Conservation (phyloP, 2,797 vertebrate genomes). For the Rhynchonycteris naso region DNA sequence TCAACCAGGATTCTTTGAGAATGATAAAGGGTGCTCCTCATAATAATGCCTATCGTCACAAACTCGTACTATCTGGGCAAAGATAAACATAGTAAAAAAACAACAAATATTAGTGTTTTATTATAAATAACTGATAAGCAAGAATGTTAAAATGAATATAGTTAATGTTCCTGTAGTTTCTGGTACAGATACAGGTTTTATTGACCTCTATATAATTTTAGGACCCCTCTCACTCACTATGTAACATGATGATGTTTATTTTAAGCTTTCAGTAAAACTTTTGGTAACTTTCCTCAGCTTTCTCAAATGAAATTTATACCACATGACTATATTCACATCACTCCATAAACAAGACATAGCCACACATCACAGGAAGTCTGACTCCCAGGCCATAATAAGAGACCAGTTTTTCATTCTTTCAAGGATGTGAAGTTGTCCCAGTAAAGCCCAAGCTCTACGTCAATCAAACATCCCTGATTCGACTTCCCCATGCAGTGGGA, state of each 20-base stretch:
- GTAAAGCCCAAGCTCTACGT: too few relatives aligned
- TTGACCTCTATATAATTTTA: not conserved
- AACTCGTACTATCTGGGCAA: not conserved
- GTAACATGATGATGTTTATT: not conserved
- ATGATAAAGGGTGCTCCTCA: not conserved
- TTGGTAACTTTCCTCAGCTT: not conserved
- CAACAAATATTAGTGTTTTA: not conserved
- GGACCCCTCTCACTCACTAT: not conserved
- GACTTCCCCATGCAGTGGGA: too few relatives aligned
- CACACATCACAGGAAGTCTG: not conserved
- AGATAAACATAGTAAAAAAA: not conserved
- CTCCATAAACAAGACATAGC: not conserved
- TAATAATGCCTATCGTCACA: not conserved
- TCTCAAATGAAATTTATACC: not conserved
- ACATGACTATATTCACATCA: not conserved
- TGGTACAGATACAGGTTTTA: not conserved
- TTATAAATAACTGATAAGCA: not conserved
- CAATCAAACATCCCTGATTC: too few relatives aligned
- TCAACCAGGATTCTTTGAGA: not conserved
- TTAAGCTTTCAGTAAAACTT: not conserved
- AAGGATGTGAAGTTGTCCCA: not conserved
- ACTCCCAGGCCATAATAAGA: not conserved
- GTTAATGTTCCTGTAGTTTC: not conserved
- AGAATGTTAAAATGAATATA: not conserved
- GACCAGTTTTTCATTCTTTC: not conserved